Conservation (phyloP, 2,888 invertebrate genomes). For the Drosophila mercatorum region DNA sequence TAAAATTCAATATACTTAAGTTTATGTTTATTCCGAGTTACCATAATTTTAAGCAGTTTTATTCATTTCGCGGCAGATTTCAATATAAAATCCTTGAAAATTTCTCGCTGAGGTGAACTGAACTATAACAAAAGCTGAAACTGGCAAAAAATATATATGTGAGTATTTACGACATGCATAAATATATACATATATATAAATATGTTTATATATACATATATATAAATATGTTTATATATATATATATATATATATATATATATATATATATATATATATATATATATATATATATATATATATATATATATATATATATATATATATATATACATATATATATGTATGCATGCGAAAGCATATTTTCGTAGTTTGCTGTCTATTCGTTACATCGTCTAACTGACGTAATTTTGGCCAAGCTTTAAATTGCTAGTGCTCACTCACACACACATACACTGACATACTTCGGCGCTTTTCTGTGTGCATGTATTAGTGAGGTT, state of each 20-base stretch:
- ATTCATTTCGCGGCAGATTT: not conserved
- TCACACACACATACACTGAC: not conserved
- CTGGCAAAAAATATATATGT: not conserved
- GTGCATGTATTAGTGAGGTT: constrained; percentile 25
- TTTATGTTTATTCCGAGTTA: not conserved
- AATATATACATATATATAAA: not conserved
- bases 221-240: not conserved
- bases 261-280: not conserved
- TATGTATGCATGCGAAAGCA: not conserved
- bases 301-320: not conserved
- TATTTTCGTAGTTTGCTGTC: constrained; percentile 21
- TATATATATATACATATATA: not conserved
- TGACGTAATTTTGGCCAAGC: constrained; percentile 53
- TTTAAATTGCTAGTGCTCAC: constrained; percentile 20
- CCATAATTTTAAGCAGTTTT: constrained; percentile 4
- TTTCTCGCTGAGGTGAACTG: not conserved
- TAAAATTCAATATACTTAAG: not conserved
- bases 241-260: not conserved
- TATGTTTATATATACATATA: not conserved
- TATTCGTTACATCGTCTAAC: constrained; percentile 28
- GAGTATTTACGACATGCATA: not conserved
- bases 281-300: not conserved
- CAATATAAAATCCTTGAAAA: not conserved
- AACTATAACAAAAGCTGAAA: not conserved
- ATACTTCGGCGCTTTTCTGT: constrained; percentile 2